phyloP scores from a whole-genome alignment of 2,888 invertebrate genomes.

The Caenorhabditis zanzibari region DNA sequence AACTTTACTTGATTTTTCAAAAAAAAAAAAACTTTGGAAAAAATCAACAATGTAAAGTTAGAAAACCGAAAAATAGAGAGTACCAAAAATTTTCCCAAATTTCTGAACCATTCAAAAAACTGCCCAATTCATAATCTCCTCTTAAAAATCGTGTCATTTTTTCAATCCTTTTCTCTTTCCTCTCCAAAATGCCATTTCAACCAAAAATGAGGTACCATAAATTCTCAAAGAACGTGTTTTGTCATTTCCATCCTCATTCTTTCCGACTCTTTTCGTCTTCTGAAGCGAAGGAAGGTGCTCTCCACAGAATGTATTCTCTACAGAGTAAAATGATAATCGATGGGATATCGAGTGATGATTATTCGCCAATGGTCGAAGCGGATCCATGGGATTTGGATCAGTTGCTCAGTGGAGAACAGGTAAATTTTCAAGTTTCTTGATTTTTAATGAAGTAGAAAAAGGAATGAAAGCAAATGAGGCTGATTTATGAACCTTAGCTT shows the following conservation, averaged over 20 bases:
- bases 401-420: constrained; percentile 78
- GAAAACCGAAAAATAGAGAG: no score
- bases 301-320: constrained; percentile 22
- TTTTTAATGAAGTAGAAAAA: not conserved
- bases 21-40: no score
- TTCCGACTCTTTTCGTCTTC: constrained; percentile 8
- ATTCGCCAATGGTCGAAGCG: constrained; percentile 67
- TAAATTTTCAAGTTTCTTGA: constrained; percentile 28
- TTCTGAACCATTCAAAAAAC: not conserved
- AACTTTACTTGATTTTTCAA: no score
- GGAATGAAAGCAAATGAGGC: no score
- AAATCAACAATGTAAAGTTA: no score
- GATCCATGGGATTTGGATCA: constrained; percentile 81
- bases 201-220: constrained; percentile 39
- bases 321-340: constrained; percentile 61
- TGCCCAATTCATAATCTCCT: not conserved
- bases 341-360: constrained; percentile 62
- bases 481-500: no score
- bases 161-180: not conserved
- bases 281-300: not conserved
- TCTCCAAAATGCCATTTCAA: constrained; percentile 31
- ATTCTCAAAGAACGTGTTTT: constrained; percentile 40
- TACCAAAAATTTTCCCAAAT: no score
- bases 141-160: not conserved
- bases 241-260: constrained; percentile 17